Percentiles rank a stretch among this genome's conserved stretches.
Conservation (phyloP, 2,888 invertebrate genomes). For the Chesias legatella region DNA sequence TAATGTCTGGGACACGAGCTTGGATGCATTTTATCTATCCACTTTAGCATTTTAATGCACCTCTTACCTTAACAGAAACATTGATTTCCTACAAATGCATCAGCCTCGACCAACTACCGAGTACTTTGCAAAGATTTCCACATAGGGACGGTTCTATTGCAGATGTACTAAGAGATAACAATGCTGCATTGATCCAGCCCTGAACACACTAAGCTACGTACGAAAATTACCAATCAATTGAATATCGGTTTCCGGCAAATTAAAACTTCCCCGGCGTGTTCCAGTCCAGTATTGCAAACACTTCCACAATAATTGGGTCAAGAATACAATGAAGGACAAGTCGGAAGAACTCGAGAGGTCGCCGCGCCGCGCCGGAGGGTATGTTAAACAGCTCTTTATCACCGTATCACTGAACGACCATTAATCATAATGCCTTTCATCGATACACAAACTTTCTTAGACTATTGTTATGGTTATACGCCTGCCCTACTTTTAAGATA, state of each 20-base stretch:
- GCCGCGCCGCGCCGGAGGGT: constrained; percentile 42
- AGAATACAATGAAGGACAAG: constrained; percentile 62
- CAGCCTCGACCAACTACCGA: too few relatives aligned
- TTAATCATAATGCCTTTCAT: constrained; percentile 57
- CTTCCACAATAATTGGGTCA: constrained; percentile 63
- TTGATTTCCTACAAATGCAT: too few relatives aligned
- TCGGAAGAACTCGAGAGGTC: constrained; percentile 35
- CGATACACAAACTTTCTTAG: constrained; percentile 49
- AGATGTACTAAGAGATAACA: constrained; percentile 12
- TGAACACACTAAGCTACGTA: constrained; percentile 31
- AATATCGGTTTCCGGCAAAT: constrained; percentile 49
- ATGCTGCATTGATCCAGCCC: constrained; percentile 22
- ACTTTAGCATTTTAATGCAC: too few relatives aligned
- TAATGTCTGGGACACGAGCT: too few relatives aligned
- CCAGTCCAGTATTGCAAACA: constrained; percentile 47
- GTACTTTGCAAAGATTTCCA: neutral
- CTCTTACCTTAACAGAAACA: too few relatives aligned
- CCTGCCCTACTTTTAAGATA: constrained; percentile 41
- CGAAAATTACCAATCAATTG: constrained; percentile 49
- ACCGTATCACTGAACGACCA: constrained; percentile 54
- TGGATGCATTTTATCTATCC: too few relatives aligned
- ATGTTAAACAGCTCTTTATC: constrained; percentile 55
- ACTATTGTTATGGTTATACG: constrained; percentile 36
- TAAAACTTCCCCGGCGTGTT: constrained; percentile 44
- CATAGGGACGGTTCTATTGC: constrained; percentile 3